phyloP scores from a whole-genome alignment of 2,113 vertebrate species.

The Sceloporus undulatus region DNA sequence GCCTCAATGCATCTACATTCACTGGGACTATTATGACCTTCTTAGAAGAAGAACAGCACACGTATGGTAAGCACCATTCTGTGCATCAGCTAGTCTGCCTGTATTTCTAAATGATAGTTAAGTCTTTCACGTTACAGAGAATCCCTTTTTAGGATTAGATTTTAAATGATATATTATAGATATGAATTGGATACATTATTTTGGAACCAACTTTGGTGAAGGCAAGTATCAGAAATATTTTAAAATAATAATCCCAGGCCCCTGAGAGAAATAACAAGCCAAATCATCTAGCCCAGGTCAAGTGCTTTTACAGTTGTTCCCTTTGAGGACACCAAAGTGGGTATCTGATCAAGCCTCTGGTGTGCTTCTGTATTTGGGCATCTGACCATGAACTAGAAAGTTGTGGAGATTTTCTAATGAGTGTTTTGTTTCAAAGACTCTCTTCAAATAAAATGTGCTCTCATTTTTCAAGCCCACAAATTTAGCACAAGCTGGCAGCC shows the following conservation, averaged over 20 bases:
- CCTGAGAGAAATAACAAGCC: neutral
- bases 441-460: neutral
- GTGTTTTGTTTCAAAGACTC: neutral
- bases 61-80: too few relatives aligned
- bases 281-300: neutral
- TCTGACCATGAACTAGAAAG: neutral
- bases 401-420: neutral
- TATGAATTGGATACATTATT: too few relatives aligned
- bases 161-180: too few relatives aligned
- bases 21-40: too few relatives aligned
- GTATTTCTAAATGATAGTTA: too few relatives aligned
- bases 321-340: neutral
- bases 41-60: too few relatives aligned
- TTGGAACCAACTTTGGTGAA: neutral
- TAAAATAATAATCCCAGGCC: neutral
- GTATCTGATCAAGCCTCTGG: neutral
- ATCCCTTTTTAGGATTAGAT: too few relatives aligned
- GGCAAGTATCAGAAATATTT: neutral
- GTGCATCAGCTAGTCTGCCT: too few relatives aligned
- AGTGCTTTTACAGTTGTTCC: too few relatives aligned
- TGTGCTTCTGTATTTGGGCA: neutral
- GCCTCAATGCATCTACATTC: too few relatives aligned
- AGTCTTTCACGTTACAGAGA: too few relatives aligned
- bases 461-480: neutral
- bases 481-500: neutral